A percentile compares a stretch with the other conserved stretches of the same genome.
Conservation (phyloP, 2,797 vertebrate species). For the Cheirogaleus major region DNA sequence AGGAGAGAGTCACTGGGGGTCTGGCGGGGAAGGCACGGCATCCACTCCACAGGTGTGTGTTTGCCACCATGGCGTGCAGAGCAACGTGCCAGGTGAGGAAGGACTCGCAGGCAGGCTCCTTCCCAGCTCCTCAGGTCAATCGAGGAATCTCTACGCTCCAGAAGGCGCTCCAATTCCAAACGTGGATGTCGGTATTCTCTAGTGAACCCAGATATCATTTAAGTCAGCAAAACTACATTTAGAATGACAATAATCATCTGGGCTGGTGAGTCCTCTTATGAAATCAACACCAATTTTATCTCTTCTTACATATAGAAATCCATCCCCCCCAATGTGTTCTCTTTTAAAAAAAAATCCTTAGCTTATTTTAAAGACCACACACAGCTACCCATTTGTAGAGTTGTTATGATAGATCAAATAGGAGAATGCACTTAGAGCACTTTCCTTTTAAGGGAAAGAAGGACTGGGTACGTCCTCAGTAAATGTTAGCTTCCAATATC, state of each 20-base stretch:
- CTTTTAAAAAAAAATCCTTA: not conserved
- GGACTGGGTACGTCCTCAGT: not conserved
- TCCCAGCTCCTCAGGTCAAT: not conserved
- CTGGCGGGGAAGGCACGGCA: not conserved
- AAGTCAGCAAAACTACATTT: not conserved
- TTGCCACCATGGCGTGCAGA: not conserved
- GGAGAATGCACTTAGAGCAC: not conserved
- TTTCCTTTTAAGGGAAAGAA: not conserved
- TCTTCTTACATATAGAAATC: not conserved
- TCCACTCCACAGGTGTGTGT: not conserved
- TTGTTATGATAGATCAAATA: not conserved
- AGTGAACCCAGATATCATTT: not conserved
- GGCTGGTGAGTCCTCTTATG: not conserved
- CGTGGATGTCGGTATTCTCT: not conserved
- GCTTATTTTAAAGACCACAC: slow-evolving; percentile 31
- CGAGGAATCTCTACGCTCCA: not conserved
- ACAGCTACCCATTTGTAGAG: not conserved
- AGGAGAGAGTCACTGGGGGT: not conserved
- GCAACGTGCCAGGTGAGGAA: not conserved
- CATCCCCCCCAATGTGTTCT: not conserved
- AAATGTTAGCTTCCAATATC: not conserved
- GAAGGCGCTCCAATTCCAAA: not conserved
- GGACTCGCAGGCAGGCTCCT: not conserved
- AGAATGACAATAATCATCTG: not conserved
- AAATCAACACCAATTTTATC: not conserved